Evolutionary conservation across 2,797 vertebrate species (phyloP).

Genomic region (Neopelma chrysocephalum): DNA sequence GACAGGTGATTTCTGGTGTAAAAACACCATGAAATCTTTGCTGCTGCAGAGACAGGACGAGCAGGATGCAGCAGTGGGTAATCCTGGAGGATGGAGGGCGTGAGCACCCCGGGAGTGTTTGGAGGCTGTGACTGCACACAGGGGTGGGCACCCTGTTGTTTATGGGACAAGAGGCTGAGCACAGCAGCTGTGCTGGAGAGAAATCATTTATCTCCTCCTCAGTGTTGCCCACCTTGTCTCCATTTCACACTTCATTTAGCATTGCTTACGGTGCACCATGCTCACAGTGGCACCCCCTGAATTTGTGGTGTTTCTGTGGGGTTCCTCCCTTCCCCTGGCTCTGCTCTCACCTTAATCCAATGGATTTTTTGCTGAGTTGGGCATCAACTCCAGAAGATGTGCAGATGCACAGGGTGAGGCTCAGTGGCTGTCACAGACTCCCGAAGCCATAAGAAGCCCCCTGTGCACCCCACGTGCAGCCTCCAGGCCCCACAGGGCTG

Average conservation of each 20-base stretch:
- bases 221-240: not conserved
- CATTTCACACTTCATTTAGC: not conserved
- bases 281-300: not conserved
- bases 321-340: not conserved
- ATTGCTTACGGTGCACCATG: rapidly evolving
- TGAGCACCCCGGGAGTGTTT: not conserved
- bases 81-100: not conserved
- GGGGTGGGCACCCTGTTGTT: not conserved
- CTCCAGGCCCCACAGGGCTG: rapidly evolving
- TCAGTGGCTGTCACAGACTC: rapidly evolving
- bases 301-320: not conserved
- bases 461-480: not conserved
- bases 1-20: not conserved
- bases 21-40: not conserved
- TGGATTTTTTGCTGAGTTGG: not conserved
- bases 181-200: not conserved
- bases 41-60: not conserved
- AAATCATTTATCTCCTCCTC: not conserved
- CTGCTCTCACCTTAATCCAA: not conserved
- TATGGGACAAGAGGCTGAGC: not conserved
- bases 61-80: not conserved
- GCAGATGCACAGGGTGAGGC: not conserved
- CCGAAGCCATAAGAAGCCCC: rapidly evolving
- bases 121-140: not conserved
- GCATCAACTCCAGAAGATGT: not conserved